Evolutionary conservation across 2,888 invertebrate species (phyloP).

Genomic region (Ichneumon xanthorius): DNA sequence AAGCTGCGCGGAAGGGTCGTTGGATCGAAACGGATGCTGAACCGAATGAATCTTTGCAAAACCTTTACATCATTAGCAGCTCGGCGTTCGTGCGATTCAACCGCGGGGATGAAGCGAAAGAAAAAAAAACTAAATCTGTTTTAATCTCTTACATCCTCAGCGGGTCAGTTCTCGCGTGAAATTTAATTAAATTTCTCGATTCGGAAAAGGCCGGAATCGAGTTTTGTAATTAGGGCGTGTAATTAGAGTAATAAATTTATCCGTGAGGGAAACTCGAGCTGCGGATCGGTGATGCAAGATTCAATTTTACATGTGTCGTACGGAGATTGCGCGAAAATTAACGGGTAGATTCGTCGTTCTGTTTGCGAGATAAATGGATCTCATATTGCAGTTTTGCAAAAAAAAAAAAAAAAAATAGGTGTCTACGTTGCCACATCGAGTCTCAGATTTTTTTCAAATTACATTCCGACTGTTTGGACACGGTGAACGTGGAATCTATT

Average conservation of each 20-base stretch:
- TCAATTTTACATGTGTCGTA: no score
- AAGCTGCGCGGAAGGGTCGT: slow-evolving; percentile 1
- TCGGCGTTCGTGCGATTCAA: background rate
- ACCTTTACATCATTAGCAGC: background rate
- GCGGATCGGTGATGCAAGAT: no score
- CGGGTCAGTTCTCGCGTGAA: background rate
- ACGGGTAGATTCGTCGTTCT: no score
- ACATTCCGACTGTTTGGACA: background rate
- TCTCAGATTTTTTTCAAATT: background rate
- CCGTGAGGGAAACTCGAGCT: background rate
- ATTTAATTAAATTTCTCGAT: background rate
- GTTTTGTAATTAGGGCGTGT: background rate
- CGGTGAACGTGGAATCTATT: background rate
- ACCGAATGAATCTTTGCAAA: background rate
- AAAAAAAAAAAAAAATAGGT: no score
- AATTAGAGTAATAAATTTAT: background rate
- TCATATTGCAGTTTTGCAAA: no score
- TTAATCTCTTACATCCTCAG: no score
- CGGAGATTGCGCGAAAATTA: no score
- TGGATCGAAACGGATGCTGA: background rate
- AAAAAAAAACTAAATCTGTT: background rate
- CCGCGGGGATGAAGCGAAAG: no score
- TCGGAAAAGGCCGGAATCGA: background rate
- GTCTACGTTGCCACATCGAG: background rate
- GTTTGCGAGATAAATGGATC: no score